These are phyloP conservation scores for Asteroscopus sphinx DNA, from an alignment of 2,888 invertebrate species.

Conservation along the genomic window DNA sequence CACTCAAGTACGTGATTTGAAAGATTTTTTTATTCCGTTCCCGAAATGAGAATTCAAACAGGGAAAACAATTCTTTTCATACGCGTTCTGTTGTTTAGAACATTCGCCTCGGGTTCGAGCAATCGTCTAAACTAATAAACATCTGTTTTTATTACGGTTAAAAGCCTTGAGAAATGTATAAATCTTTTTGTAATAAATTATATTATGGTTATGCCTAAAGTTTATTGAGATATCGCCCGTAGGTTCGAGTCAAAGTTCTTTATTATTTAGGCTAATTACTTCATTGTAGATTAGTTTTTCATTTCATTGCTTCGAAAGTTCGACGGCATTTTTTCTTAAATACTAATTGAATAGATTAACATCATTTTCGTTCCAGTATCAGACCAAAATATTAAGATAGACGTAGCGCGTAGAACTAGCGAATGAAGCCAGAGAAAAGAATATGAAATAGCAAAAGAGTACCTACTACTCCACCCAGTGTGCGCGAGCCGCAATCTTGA, in stretches of 20 bases:
- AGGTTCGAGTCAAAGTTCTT: constrained; percentile 32
- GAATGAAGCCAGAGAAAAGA: too few relatives aligned
- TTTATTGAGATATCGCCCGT: constrained; percentile 32
- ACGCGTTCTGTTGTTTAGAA: constrained; percentile 69
- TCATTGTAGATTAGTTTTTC: constrained; percentile 17
- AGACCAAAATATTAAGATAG: too few relatives aligned
- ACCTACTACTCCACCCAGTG: too few relatives aligned
- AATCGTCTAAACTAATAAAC: constrained; percentile 72
- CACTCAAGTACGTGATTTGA: constrained; percentile 79
- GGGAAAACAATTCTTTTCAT: constrained; percentile 72
- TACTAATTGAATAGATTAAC: constrained; percentile 46
- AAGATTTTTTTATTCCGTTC: constrained; percentile 73
- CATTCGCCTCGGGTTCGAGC: constrained; percentile 65
- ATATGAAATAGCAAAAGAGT: too few relatives aligned
- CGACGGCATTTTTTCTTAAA: constrained; percentile 27
- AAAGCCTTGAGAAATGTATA: constrained; percentile 60
- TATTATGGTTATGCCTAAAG: constrained; percentile 32
- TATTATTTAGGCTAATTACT: constrained; percentile 34
- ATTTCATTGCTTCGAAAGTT: constrained; percentile 6
- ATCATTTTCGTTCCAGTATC: constrained; percentile 38
- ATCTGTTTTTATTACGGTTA: constrained; percentile 62
- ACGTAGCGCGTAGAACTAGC: too few relatives aligned
- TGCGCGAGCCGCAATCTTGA: too few relatives aligned
- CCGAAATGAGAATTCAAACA: constrained; percentile 73
- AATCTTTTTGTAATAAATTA: constrained; percentile 57